These are phyloP conservation scores for Bombus waltoni DNA, from an alignment of 1,140 invertebrate species.

Conservation along the genomic window DNA sequence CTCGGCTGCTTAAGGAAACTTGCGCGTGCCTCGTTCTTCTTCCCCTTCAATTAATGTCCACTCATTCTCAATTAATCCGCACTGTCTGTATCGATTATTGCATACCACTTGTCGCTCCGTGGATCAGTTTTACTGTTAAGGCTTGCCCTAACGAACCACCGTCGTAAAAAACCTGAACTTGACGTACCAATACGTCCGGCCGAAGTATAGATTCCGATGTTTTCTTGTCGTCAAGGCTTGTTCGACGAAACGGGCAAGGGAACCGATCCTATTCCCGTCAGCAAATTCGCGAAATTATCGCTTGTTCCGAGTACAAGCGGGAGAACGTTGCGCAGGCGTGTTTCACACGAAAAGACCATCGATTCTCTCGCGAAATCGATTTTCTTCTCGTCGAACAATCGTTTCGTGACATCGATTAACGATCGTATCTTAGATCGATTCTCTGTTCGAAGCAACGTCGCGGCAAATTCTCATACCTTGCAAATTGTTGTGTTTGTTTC, in stretches of 20 bases:
- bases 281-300: constrained; percentile 41
- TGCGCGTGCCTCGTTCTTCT: constrained; percentile 66
- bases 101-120: constrained; percentile 66
- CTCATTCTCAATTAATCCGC: constrained; percentile 78
- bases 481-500: neutral
- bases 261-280: constrained; percentile 31
- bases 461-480: neutral
- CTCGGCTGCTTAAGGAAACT: constrained; percentile 65
- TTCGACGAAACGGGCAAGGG: constrained; percentile 47
- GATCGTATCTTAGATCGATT: neutral
- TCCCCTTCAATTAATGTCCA: constrained; percentile 70
- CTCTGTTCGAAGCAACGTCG: neutral
- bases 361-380: neutral
- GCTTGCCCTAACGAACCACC: constrained; percentile 53
- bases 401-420: neutral
- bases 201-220: constrained; percentile 39
- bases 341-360: constrained; percentile 36
- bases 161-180: constrained; percentile 54
- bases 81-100: constrained; percentile 76
- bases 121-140: constrained; percentile 59
- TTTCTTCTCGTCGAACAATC: neutral
- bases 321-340: constrained; percentile 32
- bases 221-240: constrained; percentile 23
- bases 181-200: constrained; percentile 46
- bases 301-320: constrained; percentile 31